These are phyloP conservation scores for Lonchura striata DNA, from an alignment of 2,113 vertebrate genomes.

Conservation along the genomic window DNA sequence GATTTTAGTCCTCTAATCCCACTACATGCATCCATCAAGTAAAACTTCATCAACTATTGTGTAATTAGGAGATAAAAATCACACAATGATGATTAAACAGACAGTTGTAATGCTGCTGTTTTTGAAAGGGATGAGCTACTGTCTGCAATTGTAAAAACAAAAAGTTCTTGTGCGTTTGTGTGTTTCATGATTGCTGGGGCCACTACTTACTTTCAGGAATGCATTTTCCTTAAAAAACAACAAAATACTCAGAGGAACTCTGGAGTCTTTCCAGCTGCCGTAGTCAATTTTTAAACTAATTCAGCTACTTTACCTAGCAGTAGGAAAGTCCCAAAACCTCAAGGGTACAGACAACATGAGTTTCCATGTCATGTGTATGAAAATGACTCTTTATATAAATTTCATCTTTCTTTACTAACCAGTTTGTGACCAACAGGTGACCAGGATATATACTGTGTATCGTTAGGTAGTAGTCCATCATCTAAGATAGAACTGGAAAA, in stretches of 20 bases:
- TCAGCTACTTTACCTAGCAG: not conserved
- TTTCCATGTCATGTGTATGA: not conserved
- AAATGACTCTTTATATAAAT: not conserved
- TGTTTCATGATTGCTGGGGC: not conserved
- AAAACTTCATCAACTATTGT: not conserved
- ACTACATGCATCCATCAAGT: not conserved
- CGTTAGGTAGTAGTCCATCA: conserved; percentile 51
- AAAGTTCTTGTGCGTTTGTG: not conserved
- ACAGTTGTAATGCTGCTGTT: not conserved
- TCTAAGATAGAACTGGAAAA: conserved; percentile 56
- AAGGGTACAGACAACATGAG: not conserved
- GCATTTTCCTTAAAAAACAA: not conserved
- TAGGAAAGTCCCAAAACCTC: not conserved
- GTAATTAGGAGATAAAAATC: not conserved
- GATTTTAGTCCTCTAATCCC: not conserved
- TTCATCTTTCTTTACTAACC: conserved; percentile 68
- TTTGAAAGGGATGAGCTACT: conserved; percentile 1
- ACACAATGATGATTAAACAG: not conserved
- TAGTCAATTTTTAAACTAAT: not conserved
- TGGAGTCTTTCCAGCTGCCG: not conserved
- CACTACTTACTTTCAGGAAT: not conserved
- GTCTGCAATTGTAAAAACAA: conserved; percentile 8
- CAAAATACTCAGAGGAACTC: not conserved
- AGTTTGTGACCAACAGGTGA: conserved; percentile 78
- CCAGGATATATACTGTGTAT: conserved; percentile 77